Evolutionary conservation across 2,888 invertebrate genomes (phyloP), one percentile per base, ranked within the genome.

Genomic region (Drosophila austrosaltans): DNA sequence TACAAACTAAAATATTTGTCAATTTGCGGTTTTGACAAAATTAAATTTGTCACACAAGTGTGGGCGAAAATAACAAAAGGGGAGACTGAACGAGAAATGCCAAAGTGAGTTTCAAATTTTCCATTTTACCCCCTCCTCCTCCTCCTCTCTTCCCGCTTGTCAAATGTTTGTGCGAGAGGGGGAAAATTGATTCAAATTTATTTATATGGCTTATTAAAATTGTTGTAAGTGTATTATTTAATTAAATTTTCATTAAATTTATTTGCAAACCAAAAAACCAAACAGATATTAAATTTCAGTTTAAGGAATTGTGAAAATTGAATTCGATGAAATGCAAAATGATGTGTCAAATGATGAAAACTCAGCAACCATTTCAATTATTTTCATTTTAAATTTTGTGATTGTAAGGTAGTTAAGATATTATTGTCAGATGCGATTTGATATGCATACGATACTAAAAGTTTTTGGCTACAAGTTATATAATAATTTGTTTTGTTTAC

Each of bases 1-100:
- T 71, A 73, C 66, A 82, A 88, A 89, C 76, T 77, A 88, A 85
- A 89, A 89, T 85, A 89, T 89, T 85, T 85, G 85, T 77, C 90
- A 88, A 88, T 85, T 85, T 85, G 85, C 54, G 85, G 85, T 75
- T 80, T 86, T 72, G 71, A 72, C 72, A 77, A 89, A 85, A 85
- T 85, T 89, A 86, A 89, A 88, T 85, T 88, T 89, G 75, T 63
- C 69, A 67, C 72, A 70, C 69, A 69, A 42, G 54, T n/a, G 8
- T 44, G 5, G 7, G n/a, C 3, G 8, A 32, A 32, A 6, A 32
- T 32, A 32, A 32, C 32, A 36, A 36, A 10, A 36, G 36, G 36
- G 10, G 36, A 36, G 36, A 36, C 1, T 36, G 8, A 36, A 36
- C 6, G 42, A 20, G 53, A 20, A 61, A 48, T 53, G 30, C 8